Conservation (phyloP, 1,140 invertebrate genomes). For the Trichoplusia ni region DNA sequence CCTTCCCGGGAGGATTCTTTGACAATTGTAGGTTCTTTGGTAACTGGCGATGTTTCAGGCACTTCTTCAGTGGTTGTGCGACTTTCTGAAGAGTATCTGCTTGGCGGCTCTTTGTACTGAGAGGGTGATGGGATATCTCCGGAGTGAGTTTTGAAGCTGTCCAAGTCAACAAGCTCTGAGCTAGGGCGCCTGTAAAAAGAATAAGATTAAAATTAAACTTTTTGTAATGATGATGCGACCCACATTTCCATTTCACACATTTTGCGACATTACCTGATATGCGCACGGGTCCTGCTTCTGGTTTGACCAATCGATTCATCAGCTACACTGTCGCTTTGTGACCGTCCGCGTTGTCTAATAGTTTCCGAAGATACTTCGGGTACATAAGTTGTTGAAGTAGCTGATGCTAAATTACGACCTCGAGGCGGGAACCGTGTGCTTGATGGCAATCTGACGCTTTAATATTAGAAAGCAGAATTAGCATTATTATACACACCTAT, state of each 20-base stretch:
- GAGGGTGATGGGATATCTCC: slow-evolving; percentile 73
- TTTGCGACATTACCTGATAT: slow-evolving; percentile 76
- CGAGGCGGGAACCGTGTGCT: slow-evolving; percentile 91
- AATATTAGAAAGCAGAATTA: slow-evolving; percentile 35
- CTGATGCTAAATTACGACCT: slow-evolving; percentile 82
- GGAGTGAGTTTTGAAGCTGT: slow-evolving; percentile 88
- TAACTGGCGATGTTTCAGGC: slow-evolving; percentile 41
- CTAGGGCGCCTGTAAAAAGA: slow-evolving; percentile 83
- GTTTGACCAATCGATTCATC: slow-evolving; percentile 77
- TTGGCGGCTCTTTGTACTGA: slow-evolving; percentile 74
- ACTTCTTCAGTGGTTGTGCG: slow-evolving; percentile 63
- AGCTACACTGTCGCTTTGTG: slow-evolving; percentile 72
- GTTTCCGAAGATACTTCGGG: slow-evolving; percentile 67
- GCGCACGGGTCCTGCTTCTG: slow-evolving; percentile 75
- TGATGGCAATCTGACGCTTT: slow-evolving; percentile 84
- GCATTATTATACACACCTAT: slow-evolving; percentile 32
- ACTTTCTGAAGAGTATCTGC: slow-evolving; percentile 69
- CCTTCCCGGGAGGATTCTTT: slow-evolving; percentile 63
- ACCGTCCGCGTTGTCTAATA: slow-evolving; percentile 77
- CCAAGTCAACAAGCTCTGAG: slow-evolving; percentile 89
- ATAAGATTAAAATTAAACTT: neutral
- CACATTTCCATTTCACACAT: too few species aligned
- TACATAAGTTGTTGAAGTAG: slow-evolving; percentile 59
- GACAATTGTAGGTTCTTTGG: slow-evolving; percentile 46
- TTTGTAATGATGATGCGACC: neutral